phyloP scores from a whole-genome alignment of 2,888 invertebrate genomes.

The Cantharis nigra region DNA sequence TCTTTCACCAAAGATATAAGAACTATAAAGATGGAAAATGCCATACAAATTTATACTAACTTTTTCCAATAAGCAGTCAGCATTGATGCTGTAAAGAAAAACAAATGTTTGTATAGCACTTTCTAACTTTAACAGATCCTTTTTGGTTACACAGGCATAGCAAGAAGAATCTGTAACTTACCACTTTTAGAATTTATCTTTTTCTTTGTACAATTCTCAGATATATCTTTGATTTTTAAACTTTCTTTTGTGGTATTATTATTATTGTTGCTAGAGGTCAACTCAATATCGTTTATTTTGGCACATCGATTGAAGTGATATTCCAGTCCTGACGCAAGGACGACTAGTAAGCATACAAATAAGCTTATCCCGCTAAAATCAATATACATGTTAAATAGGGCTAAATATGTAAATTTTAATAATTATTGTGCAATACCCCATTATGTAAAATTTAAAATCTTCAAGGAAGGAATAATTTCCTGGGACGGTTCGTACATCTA shows the following conservation, averaged over 20 bases:
- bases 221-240: neutral
- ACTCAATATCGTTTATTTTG: conserved; percentile 44
- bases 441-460: conserved; percentile 69
- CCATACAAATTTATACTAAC: too few species aligned
- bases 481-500: conserved; percentile 70
- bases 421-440: conserved; percentile 62
- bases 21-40: too few species aligned
- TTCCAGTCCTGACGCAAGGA: conserved; percentile 68
- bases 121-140: too few species aligned
- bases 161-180: conserved; percentile 11
- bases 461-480: conserved; percentile 66
- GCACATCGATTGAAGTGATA: conserved; percentile 57
- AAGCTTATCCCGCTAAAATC: conserved; percentile 59
- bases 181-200: conserved; percentile 22
- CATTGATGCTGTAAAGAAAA: too few species aligned
- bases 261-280: conserved; percentile 43
- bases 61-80: too few species aligned
- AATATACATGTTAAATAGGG: neutral
- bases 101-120: too few species aligned
- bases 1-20: too few species aligned
- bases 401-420: neutral
- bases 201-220: neutral
- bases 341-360: conserved; percentile 60
- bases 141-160: neutral
- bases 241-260: conserved; percentile 36